Percentiles rank a stretch among this genome's conserved stretches.
Evolutionary conservation across 1,140 invertebrate species (phyloP).

Genomic region (Camponotus floridanus): DNA sequence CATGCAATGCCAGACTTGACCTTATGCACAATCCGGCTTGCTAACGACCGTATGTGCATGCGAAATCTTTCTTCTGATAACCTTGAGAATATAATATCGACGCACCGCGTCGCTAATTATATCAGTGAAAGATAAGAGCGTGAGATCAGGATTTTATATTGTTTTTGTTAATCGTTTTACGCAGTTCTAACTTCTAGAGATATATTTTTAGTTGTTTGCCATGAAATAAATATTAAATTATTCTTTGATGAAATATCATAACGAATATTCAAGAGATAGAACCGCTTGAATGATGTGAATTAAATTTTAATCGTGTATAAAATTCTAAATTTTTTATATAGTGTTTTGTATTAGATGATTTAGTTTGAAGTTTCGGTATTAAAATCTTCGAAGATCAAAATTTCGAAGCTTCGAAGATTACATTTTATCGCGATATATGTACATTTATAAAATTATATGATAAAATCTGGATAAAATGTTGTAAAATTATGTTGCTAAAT

Average conservation of each 20-base stretch:
- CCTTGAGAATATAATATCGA: slow-evolving; percentile 54
- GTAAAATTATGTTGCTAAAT: too few relatives aligned
- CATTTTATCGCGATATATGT: too few relatives aligned
- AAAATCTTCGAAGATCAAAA: too few relatives aligned
- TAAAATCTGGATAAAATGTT: too few relatives aligned
- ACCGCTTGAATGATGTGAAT: neutral
- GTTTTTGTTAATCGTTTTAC: slow-evolving; percentile 1
- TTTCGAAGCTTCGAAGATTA: too few relatives aligned
- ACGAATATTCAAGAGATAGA: slow-evolving; percentile 5
- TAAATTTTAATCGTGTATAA: neutral
- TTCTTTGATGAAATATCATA: neutral
- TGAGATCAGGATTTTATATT: slow-evolving; percentile 46
- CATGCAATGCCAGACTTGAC: slow-evolving; percentile 65
- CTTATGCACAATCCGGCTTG: slow-evolving; percentile 63
- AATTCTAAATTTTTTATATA: neutral
- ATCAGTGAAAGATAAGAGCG: slow-evolving; percentile 61
- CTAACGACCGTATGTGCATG: slow-evolving; percentile 49
- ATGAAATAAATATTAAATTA: neutral
- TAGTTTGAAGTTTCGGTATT: too few relatives aligned
- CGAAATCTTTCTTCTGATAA: slow-evolving; percentile 70
- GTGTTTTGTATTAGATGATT: too few relatives aligned
- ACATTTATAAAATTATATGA: too few relatives aligned
- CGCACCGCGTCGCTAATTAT: slow-evolving; percentile 62
- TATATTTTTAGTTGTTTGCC: neutral
- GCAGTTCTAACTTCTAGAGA: neutral